A percentile compares a stretch with the other conserved stretches of the same genome.
Evolutionary conservation across 1,140 invertebrate genomes (phyloP).

Genomic region (Stegodyphus mimosarum): DNA sequence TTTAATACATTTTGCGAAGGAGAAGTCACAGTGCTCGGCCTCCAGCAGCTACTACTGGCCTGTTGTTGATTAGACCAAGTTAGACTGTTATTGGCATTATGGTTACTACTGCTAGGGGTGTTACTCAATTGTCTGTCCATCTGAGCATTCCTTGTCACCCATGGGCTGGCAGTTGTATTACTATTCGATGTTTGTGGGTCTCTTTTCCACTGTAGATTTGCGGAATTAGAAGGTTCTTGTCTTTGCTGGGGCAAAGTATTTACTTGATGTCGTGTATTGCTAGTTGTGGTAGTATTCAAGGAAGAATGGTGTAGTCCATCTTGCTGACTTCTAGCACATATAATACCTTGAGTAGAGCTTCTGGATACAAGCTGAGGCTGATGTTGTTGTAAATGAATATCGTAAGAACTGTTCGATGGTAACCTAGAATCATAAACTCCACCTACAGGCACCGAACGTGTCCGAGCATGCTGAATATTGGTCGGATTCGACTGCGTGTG

Average conservation of each 20-base stretch:
- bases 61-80: neutral
- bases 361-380: constrained; percentile 45
- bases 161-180: constrained; percentile 23
- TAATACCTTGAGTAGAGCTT: constrained; percentile 53
- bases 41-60: constrained; percentile 28
- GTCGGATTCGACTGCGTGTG: constrained; percentile 24
- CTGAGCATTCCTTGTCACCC: constrained; percentile 45
- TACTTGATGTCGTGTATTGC: constrained; percentile 7
- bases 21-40: constrained; percentile 30
- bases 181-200: constrained; percentile 4
- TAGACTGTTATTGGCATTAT: constrained; percentile 15
- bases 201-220: constrained; percentile 32
- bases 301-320: constrained; percentile 18
- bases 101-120: neutral
- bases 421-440: constrained; percentile 46
- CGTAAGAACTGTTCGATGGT: constrained; percentile 51
- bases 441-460: constrained; percentile 49
- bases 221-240: neutral
- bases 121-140: constrained; percentile 32
- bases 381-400: constrained; percentile 38
- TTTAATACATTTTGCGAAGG: constrained; percentile 35
- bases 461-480: constrained; percentile 46
- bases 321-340: constrained; percentile 41
- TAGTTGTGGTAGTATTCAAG: constrained; percentile 3
- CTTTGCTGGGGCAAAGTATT: neutral